Evolutionary conservation across 30 jellyfish, hydroid and myxozoan species (phyloP).

Genomic region (Chironex yamaguchii): DNA sequence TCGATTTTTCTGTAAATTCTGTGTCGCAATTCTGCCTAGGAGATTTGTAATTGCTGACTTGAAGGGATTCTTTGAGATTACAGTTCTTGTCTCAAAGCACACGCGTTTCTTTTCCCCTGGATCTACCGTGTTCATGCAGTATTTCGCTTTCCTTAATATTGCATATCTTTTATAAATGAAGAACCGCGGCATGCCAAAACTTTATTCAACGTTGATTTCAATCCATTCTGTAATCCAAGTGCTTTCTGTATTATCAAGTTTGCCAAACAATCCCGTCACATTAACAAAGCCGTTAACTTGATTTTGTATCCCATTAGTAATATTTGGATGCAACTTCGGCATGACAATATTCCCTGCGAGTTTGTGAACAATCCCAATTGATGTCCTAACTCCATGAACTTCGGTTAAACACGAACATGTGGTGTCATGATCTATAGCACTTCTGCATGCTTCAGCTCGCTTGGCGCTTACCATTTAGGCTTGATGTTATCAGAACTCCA

Average conservation of each 20-base stretch:
- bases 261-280: slow-evolving; percentile 17
- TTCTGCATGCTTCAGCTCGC: slow-evolving; percentile 42
- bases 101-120: too few relatives aligned
- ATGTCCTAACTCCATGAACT: slow-evolving; percentile 22
- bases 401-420: slow-evolving; percentile 14
- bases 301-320: slow-evolving; percentile 26
- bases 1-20: too few relatives aligned
- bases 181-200: too few relatives aligned
- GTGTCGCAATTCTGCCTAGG: too few relatives aligned
- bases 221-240: slow-evolving; percentile 33
- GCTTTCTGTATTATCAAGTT: slow-evolving; percentile 29
- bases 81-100: too few relatives aligned
- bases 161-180: too few relatives aligned
- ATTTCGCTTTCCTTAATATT: too few relatives aligned
- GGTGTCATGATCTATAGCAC: slow-evolving; percentile 24
- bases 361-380: slow-evolving; percentile 24
- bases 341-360: neutral
- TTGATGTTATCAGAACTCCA: slow-evolving; percentile 10
- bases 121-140: too few relatives aligned
- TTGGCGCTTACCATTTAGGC: slow-evolving; percentile 17
- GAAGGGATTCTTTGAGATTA: too few relatives aligned
- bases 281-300: slow-evolving; percentile 41
- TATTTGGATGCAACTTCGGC: neutral
- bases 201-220: slow-evolving; percentile 40
- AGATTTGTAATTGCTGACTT: too few relatives aligned